A percentile compares a stretch with the other conserved stretches of the same genome.
These are phyloP conservation scores for Semotilus atromaculatus DNA, from an alignment of 2,797 vertebrate species.

Conservation along the genomic window DNA sequence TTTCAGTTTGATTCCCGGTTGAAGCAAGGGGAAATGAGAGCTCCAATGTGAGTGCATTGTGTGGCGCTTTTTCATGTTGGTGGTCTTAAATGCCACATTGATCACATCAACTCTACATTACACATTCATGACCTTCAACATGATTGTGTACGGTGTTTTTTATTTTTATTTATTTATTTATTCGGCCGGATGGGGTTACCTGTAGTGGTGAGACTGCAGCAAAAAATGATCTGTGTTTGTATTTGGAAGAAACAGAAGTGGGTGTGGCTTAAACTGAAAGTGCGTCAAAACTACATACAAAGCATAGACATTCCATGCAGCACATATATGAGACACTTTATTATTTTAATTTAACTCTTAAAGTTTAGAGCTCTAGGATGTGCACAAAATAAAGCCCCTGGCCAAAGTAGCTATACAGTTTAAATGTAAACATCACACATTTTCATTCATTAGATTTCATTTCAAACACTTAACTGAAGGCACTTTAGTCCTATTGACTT, in stretches of 20 bases:
- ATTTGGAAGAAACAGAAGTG: neutral
- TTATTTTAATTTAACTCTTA: neutral
- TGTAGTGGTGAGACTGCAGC: neutral
- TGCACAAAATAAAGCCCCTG: neutral
- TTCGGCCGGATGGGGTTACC: neutral
- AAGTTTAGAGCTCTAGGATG: neutral
- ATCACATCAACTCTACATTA: neutral
- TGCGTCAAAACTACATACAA: neutral
- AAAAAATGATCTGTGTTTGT: neutral
- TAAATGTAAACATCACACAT: neutral
- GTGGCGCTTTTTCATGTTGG: neutral
- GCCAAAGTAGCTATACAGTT: neutral
- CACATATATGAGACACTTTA: neutral
- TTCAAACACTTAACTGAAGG: too few species aligned
- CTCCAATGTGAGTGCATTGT: neutral
- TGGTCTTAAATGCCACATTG: neutral
- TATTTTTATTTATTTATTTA: neutral
- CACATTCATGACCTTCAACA: slow-evolving; percentile 6
- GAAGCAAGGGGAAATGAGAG: slow-evolving; percentile 9
- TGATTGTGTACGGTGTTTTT: neutral
- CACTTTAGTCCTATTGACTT: neutral
- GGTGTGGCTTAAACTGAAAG: neutral
- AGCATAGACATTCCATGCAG: neutral
- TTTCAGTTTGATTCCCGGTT: neutral
- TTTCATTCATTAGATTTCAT: too few species aligned